Percentiles rank a stretch among this genome's conserved stretches.
These are phyloP conservation scores for Hydrochoerus hydrochaeris DNA, from an alignment of 2,113 vertebrate species.

Conservation along the genomic window DNA sequence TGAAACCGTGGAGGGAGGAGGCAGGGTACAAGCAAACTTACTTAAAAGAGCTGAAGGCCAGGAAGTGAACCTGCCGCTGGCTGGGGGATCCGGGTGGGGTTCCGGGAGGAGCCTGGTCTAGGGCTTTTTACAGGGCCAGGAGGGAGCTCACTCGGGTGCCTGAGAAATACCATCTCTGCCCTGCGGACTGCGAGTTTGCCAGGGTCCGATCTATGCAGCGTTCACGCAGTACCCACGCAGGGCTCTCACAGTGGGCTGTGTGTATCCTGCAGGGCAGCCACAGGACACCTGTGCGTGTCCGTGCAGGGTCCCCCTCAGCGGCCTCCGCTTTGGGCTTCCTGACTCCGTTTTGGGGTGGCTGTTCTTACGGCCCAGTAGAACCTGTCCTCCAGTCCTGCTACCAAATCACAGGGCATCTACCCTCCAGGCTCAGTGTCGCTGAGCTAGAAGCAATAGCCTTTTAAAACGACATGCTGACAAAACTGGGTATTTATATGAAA, in stretches of 20 bases:
- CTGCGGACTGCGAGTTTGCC: fast-evolving
- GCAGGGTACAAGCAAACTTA: not conserved
- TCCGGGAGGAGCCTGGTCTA: not conserved
- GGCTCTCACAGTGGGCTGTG: not conserved
- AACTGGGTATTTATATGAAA: not conserved
- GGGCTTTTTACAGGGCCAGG: not conserved
- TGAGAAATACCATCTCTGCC: not conserved
- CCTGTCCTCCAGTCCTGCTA: not conserved
- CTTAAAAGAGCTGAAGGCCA: not conserved
- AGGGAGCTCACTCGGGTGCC: not conserved
- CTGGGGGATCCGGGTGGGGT: not conserved
- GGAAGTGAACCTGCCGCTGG: not conserved
- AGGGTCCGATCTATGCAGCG: not conserved
- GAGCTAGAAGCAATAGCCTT: not conserved
- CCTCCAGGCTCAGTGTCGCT: not conserved
- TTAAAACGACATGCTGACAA: not conserved
- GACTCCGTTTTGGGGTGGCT: not conserved
- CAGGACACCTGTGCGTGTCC: not conserved
- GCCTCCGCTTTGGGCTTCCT: not conserved
- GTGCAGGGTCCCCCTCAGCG: not conserved
- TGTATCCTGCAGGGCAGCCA: not conserved
- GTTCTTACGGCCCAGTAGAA: not conserved
- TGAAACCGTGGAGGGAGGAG: not conserved
- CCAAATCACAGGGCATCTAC: not conserved
- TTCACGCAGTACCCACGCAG: not conserved